Evolutionary conservation across 2,797 vertebrate species (phyloP), one percentile per base, ranked within the genome.

Genomic region (Lithobates pipiens): DNA sequence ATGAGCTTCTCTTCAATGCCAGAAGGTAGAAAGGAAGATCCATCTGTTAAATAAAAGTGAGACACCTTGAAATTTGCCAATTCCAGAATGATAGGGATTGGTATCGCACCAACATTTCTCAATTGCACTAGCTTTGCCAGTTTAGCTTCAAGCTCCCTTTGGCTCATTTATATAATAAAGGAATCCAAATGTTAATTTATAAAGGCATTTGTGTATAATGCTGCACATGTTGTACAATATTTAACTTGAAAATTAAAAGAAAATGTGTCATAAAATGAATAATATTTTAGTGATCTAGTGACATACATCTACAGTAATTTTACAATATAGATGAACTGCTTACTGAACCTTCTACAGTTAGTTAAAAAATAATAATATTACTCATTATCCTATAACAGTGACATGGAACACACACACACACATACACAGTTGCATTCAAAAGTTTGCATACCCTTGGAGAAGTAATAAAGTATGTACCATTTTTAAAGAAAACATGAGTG

Each of bases 11-110:
- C 29, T 83, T 78, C 29, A 68, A 34, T 57, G 74, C 85, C 81
- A 83, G 76, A 76, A 83, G 85, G 81, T 65, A 87, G n/a, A 79
- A 69, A 80, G 23, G 70, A 79, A 74, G 42, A 79, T 75, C 85
- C 85, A 87, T 87, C 80, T 87, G 85, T 79, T 79, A 83, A 42
- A 46, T 73, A 65, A 82, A 82, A 77, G 39, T 71, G 29, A 72
- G 75, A 69, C 44, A 75, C 85, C 80, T 83, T 83, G 61, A 83
- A 70, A 75, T 83, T 69, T 54, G 85, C 85, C 85, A 87, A 83
- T 70, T 75, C 39, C 61, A 65, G 65, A 57, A 61, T 83, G 77
- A 79, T 80, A 83, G 70, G 67, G 69, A 25, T 50, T 83, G 76
- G 76, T 77, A 75, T 57, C 39, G 25, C 74, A 81, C 76, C 80